Conservation (phyloP, 2,888 invertebrate genomes). For the Onchidella celtica region DNA sequence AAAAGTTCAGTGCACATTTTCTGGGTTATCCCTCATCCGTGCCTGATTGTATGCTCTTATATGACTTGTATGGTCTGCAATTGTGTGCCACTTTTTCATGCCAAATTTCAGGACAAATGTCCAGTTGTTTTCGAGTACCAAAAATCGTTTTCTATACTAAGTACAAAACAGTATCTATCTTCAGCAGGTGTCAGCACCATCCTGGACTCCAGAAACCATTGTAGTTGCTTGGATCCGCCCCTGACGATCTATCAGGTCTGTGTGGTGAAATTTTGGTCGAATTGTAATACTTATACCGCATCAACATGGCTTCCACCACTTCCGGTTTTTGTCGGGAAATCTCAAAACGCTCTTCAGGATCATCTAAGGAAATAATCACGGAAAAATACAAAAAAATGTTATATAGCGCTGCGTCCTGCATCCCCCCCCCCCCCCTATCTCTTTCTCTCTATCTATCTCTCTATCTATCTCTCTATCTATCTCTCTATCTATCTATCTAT, state of each 20-base stretch:
- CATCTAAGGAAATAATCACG: constrained; percentile 58
- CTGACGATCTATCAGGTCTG: neutral
- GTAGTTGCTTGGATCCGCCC: constrained; percentile 35
- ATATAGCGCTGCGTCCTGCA: neutral
- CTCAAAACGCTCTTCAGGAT: constrained; percentile 73
- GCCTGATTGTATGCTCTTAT: no score
- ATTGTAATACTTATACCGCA: constrained; percentile 65
- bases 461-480: neutral
- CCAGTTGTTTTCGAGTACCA: no score
- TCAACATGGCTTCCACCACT: constrained; percentile 65
- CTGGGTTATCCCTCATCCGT: no score
- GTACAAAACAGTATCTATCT: no score
- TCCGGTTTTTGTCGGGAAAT: constrained; percentile 63
- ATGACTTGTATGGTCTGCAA: no score
- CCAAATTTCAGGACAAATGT: no score
- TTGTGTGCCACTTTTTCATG: no score
- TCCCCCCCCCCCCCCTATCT: neutral
- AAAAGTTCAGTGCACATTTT: no score
- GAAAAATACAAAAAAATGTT: neutral
- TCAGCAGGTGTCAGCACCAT: constrained; percentile 52
- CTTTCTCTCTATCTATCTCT: neutral
- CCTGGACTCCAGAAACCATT: constrained; percentile 51
- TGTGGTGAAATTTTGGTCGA: constrained; percentile 69
- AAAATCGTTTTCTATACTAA: no score
- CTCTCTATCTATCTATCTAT: neutral